These are phyloP conservation scores for Solenodon paradoxus DNA, from an alignment of 2,113 vertebrate species.

Conservation along the genomic window DNA sequence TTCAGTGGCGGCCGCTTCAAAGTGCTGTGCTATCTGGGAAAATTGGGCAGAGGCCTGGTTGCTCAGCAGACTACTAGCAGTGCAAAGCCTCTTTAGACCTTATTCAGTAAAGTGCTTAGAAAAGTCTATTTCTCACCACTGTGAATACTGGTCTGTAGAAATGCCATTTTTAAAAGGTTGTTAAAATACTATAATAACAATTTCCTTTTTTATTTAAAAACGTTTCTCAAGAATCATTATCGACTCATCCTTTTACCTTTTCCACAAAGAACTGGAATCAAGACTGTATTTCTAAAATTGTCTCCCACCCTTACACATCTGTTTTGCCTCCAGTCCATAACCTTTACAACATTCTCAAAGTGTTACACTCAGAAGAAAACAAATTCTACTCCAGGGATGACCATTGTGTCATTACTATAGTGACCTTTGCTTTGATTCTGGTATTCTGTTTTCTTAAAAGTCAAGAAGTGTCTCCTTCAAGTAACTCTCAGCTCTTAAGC, in stretches of 20 bases:
- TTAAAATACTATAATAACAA: neutral
- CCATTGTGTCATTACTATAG: neutral
- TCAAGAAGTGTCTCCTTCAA: neutral
- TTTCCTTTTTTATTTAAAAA: neutral
- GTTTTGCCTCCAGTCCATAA: neutral
- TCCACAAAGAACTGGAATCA: neutral
- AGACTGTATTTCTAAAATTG: neutral
- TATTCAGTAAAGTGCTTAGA: neutral
- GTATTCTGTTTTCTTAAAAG: neutral
- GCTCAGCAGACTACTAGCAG: neutral
- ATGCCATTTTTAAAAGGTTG: neutral
- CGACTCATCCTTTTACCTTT: neutral
- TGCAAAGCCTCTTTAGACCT: neutral
- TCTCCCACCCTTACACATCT: neutral
- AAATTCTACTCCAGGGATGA: neutral
- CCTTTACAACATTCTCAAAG: neutral
- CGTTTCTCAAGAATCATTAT: conserved; percentile 15
- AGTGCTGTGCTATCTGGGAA: neutral
- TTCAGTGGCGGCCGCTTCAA: neutral
- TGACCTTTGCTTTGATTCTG: neutral
- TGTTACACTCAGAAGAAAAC: neutral
- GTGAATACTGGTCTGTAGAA: neutral
- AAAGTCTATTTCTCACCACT: neutral
- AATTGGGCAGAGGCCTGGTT: neutral
- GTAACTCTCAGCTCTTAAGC: neutral